Conservation (phyloP, 2,797 vertebrate species). For the Rhabdophis nuchalis region DNA sequence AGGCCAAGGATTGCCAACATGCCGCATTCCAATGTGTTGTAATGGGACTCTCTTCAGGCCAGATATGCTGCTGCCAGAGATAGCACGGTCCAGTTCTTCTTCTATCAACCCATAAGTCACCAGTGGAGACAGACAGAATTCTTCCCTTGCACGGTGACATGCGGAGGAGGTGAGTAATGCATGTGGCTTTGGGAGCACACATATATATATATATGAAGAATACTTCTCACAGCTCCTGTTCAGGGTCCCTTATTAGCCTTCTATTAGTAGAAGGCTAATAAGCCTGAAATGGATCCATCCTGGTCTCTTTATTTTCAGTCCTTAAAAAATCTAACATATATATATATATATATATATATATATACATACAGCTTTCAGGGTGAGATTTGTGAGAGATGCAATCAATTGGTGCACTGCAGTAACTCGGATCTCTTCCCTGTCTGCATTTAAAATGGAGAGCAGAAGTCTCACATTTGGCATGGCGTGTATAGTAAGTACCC, state of each 20-base stretch:
- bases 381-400: conserved; percentile 8
- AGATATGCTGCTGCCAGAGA: conserved; percentile 80
- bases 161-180: conserved; percentile 84
- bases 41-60: conserved; percentile 74
- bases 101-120: conserved; percentile 91
- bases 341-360: no score
- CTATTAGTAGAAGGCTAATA: no score
- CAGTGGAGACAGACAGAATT: conserved; percentile 94
- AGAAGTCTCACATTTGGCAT: not conserved
- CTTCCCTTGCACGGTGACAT: conserved; percentile 90
- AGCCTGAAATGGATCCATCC: no score
- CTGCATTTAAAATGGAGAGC: not conserved
- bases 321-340: no score
- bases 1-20: not conserved
- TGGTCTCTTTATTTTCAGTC: no score
- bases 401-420: conserved; percentile 15
- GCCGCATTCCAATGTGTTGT: conserved; percentile 3
- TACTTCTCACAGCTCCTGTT: no score
- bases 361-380: not conserved
- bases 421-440: not conserved
- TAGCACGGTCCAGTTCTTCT: conserved; percentile 86
- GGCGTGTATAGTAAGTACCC: not conserved
- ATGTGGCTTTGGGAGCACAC: not conserved
- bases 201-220: no score
- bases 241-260: no score